A percentile compares a stretch with the other conserved stretches of the same genome.
Conservation (phyloP, 2,113 vertebrate genomes). For the Strix uralensis region DNA sequence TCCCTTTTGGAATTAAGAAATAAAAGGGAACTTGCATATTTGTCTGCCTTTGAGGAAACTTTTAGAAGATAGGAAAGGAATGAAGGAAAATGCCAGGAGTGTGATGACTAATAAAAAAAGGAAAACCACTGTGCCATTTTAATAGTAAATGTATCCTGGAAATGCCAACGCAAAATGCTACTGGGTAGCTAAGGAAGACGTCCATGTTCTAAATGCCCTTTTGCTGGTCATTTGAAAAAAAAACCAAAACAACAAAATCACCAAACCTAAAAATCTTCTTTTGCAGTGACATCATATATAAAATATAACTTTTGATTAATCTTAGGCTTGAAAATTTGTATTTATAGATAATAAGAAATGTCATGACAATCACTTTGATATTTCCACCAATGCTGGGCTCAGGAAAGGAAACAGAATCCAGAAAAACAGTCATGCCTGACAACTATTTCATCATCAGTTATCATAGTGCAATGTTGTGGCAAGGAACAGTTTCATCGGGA, state of each 20-base stretch:
- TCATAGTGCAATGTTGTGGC: not conserved
- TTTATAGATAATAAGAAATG: not conserved
- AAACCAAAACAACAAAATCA: not conserved
- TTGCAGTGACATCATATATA: not conserved
- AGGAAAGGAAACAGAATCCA: not conserved
- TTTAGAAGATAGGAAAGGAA: not conserved
- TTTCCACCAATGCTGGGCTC: not conserved
- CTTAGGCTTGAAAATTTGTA: not conserved
- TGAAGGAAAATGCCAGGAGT: not conserved
- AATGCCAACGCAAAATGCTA: not conserved
- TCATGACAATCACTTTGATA: not conserved
- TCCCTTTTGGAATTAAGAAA: not conserved
- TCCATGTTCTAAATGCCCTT: not conserved
- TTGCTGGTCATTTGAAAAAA: not conserved
- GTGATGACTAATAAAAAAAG: not conserved
- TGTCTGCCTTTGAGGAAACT: slow-evolving; percentile 3
- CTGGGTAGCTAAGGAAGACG: not conserved
- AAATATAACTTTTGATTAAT: not conserved
- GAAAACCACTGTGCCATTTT: not conserved
- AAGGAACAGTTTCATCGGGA: not conserved
- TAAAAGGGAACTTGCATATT: not conserved
- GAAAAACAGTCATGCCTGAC: not conserved
- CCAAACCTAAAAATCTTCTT: not conserved
- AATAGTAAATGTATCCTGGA: not conserved
- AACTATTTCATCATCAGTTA: not conserved